These are phyloP conservation scores for Furnarius figulus DNA, from an alignment of 2,113 vertebrate genomes.

Conservation along the genomic window DNA sequence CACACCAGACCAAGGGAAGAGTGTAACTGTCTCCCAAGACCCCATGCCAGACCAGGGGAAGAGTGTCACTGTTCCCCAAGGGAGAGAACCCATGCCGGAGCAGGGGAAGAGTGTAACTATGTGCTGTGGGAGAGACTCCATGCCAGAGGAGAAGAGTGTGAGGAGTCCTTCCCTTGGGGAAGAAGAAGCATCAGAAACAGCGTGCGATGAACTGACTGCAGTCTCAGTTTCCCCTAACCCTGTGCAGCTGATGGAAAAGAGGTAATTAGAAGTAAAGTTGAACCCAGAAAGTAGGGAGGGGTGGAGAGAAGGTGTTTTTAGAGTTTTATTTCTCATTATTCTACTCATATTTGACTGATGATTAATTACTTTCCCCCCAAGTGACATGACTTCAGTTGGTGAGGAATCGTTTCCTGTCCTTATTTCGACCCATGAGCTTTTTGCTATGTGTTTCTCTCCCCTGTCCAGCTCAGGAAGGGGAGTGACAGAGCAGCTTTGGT, in stretches of 20 bases:
- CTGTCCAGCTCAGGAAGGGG: background rate
- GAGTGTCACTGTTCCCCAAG: background rate
- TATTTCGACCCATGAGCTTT: background rate
- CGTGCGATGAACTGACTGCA: fast-evolving
- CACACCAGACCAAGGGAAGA: background rate
- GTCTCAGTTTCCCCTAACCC: fast-evolving
- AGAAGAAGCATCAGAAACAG: background rate
- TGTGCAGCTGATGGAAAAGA: background rate
- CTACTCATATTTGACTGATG: background rate
- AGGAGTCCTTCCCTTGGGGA: background rate
- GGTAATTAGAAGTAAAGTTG: background rate
- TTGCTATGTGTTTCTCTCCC: background rate
- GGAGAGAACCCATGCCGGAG: fast-evolving
- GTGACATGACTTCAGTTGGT: background rate
- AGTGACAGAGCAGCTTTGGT: background rate
- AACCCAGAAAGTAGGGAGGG: background rate
- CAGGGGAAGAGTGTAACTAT: background rate
- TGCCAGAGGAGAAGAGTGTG: background rate
- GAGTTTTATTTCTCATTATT: background rate
- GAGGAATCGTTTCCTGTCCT: background rate
- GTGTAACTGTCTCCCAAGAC: background rate
- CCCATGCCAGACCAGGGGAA: background rate
- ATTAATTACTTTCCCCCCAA: background rate
- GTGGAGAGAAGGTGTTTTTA: background rate
- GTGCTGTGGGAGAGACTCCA: background rate